phyloP scores from a whole-genome alignment of 2,888 invertebrate genomes.

The Flexamia atlantica region DNA sequence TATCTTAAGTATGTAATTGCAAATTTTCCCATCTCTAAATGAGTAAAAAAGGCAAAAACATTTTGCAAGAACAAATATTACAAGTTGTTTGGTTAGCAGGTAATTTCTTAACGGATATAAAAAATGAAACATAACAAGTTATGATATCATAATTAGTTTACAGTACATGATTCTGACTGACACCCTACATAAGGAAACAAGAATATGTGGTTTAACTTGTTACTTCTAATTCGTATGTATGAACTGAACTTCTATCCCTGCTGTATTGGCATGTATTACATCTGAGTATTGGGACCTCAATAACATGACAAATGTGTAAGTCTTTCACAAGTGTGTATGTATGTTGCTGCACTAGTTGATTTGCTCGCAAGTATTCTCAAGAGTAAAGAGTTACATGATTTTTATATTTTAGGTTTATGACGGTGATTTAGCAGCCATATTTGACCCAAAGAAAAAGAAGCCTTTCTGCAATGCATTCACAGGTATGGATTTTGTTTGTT shows the following conservation, averaged over 20 bases:
- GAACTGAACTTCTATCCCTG: not conserved
- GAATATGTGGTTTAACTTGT: not conserved
- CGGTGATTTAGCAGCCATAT: constrained; percentile 71
- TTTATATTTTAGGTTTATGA: constrained; percentile 68
- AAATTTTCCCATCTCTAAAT: too few species aligned
- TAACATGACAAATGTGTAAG: not conserved
- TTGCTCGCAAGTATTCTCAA: too few species aligned
- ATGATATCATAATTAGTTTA: too few species aligned
- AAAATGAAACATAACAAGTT: too few species aligned
- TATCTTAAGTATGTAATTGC: too few species aligned
- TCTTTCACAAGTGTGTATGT: not conserved
- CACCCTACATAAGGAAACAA: too few species aligned
- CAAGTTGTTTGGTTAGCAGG: too few species aligned
- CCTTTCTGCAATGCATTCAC: constrained; percentile 95
- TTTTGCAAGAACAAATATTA: too few species aligned
- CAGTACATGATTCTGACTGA: too few species aligned
- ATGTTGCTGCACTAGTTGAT: too few species aligned
- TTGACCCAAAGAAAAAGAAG: constrained; percentile 82
- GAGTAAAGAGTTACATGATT: not conserved
- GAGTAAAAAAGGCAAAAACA: too few species aligned
- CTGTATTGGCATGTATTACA: not conserved
- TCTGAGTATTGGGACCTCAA: constrained; percentile 12
- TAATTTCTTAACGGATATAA: too few species aligned
- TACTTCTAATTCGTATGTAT: not conserved
- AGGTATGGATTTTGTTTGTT: constrained; percentile 78